Evolutionary conservation across 2,888 invertebrate genomes (phyloP).

Genomic region (Ectropis crepuscularia): DNA sequence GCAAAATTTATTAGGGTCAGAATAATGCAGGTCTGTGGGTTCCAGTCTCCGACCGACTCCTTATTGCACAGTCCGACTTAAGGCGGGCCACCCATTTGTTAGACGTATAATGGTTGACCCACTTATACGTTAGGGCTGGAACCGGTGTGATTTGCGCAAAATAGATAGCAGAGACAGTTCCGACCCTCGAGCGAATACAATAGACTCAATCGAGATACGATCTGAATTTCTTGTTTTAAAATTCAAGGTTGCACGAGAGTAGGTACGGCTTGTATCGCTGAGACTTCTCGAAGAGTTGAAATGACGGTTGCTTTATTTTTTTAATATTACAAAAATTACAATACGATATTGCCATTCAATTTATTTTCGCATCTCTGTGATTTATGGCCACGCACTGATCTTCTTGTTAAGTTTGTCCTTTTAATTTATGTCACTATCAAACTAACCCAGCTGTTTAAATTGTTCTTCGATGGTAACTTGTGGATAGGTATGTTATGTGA

Average conservation of each 20-base stretch:
- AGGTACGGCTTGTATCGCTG: slow-evolving; percentile 28
- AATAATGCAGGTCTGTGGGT: slow-evolving; percentile 81
- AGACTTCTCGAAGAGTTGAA: too few species aligned
- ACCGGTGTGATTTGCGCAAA: slow-evolving; percentile 68
- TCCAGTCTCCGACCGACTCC: slow-evolving; percentile 68
- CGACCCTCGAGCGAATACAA: slow-evolving; percentile 52
- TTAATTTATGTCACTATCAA: too few species aligned
- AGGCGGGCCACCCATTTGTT: slow-evolving; percentile 77
- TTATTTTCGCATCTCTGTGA: too few species aligned
- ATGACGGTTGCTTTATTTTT: too few species aligned
- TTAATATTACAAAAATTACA: too few species aligned
- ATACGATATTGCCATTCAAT: too few species aligned
- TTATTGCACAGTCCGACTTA: slow-evolving; percentile 78
- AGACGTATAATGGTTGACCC: slow-evolving; percentile 81
- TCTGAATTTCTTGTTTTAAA: slow-evolving; percentile 42
- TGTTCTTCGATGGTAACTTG: too few species aligned
- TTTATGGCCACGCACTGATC: too few species aligned
- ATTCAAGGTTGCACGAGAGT: slow-evolving; percentile 47
- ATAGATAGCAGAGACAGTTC: slow-evolving; percentile 51
- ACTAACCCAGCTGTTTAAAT: too few species aligned
- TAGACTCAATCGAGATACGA: slow-evolving; percentile 45
- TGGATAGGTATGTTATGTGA: too few species aligned
- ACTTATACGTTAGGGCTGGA: slow-evolving; percentile 68
- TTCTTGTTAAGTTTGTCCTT: too few species aligned
- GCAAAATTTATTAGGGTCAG: slow-evolving; percentile 83